These are phyloP conservation scores for Ceratosolen fusciceps DNA, from an alignment of 1,140 invertebrate genomes.

Conservation along the genomic window DNA sequence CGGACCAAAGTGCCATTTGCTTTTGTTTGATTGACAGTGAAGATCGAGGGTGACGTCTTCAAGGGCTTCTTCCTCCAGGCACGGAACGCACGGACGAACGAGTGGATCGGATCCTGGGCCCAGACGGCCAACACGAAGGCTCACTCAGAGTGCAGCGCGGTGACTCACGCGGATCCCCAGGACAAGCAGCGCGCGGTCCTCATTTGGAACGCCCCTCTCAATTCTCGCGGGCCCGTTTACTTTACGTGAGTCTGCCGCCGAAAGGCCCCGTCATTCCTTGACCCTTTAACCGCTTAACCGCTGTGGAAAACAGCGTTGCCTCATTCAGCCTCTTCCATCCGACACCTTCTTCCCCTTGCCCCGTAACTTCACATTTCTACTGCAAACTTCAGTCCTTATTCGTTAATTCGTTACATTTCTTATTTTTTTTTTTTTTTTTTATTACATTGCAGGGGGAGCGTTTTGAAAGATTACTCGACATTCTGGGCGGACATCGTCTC, in stretches of 20 bases:
- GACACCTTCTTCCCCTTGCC: no score
- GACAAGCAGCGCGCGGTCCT: slow-evolving; percentile 81
- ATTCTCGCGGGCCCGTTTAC: slow-evolving; percentile 79
- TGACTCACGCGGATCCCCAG: slow-evolving; percentile 84
- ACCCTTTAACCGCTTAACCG: no score
- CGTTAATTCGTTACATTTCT: no score
- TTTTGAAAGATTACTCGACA: slow-evolving; percentile 79
- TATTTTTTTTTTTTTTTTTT: no score
- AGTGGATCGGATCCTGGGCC: slow-evolving; percentile 82
- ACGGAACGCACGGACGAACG: slow-evolving; percentile 77
- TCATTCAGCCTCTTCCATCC: no score
- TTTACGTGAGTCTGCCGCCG: slow-evolving; percentile 79
- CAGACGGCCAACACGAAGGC: slow-evolving; percentile 80
- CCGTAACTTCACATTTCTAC: no score
- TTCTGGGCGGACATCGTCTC: slow-evolving; percentile 77
- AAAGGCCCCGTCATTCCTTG: neutral
- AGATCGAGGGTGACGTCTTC: slow-evolving; percentile 76
- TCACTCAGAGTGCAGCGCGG: slow-evolving; percentile 82
- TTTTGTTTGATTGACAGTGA: slow-evolving; percentile 72
- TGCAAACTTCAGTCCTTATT: no score
- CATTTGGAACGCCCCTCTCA: slow-evolving; percentile 80
- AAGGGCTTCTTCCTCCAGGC: slow-evolving; percentile 87
- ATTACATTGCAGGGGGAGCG: slow-evolving; percentile 77
- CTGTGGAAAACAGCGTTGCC: no score
- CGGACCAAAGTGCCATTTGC: no score